These are phyloP conservation scores for Cuniculus paca DNA, from an alignment of 2,797 vertebrate species.

Conservation along the genomic window DNA sequence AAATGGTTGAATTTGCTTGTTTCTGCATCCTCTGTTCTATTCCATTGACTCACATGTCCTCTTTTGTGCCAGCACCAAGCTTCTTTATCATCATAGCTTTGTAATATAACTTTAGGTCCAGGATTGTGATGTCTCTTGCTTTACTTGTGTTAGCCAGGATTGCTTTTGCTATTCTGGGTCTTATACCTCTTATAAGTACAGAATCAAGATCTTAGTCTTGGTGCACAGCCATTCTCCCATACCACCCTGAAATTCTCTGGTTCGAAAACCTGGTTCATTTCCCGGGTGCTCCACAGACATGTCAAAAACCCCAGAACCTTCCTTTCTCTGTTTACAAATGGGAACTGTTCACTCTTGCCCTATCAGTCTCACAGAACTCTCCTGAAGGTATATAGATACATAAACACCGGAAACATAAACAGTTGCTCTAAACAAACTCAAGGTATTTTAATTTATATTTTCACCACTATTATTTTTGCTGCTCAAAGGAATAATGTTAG, in stretches of 20 bases:
- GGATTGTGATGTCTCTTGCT: not conserved
- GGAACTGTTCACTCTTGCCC: conserved; percentile 1
- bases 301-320: not conserved
- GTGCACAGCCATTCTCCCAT: not conserved
- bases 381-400: not conserved
- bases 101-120: not conserved
- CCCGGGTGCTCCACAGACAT: not conserved
- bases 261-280: conserved; percentile 18
- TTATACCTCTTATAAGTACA: not conserved
- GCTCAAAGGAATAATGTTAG: not conserved
- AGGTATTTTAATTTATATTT: not conserved
- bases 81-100: not conserved
- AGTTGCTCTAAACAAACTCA: conserved; percentile 20
- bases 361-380: not conserved
- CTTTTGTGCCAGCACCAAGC: not conserved
- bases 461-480: conserved; percentile 3
- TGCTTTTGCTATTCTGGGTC: not conserved
- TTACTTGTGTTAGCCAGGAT: not conserved
- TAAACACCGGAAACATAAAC: not conserved
- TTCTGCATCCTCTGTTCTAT: not conserved
- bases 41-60: not conserved
- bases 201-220: conserved; percentile 3
- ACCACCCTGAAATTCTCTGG: not conserved
- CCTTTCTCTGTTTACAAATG: not conserved
- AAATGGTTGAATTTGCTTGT: not conserved